Percentiles rank a stretch among this genome's conserved stretches.
These are phyloP conservation scores for Acyrthosiphon pisum DNA, from an alignment of 1,140 invertebrate genomes.

Conservation along the genomic window DNA sequence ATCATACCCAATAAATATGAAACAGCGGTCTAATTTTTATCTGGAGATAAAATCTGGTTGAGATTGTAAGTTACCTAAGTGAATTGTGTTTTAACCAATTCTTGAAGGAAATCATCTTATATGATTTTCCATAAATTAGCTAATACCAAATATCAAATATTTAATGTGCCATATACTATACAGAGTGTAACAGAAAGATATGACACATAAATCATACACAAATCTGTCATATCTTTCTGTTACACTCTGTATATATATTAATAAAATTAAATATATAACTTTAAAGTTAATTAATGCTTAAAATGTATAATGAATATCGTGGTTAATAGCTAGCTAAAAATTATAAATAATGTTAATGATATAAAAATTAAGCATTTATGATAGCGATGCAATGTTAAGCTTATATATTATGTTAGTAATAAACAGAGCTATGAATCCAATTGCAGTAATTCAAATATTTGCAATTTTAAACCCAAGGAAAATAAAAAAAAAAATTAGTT, in stretches of 20 bases:
- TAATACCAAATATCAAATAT: not conserved
- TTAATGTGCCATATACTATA: not conserved
- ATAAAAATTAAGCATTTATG: not conserved
- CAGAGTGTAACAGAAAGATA: no score
- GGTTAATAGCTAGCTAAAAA: not conserved
- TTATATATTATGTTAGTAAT: conserved; percentile 11
- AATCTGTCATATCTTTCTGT: no score
- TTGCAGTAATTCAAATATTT: not conserved
- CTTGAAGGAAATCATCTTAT: not conserved
- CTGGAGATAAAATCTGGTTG: not conserved
- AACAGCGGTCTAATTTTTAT: not conserved
- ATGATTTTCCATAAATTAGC: not conserved
- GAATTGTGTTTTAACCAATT: not conserved
- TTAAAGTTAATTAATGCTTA: not conserved
- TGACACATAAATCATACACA: no score
- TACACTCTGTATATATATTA: no score
- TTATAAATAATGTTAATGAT: conserved; percentile 39
- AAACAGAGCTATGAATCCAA: not conserved
- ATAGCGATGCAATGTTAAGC: conserved; percentile 37
- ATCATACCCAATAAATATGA: not conserved
- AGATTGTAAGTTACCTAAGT: not conserved
- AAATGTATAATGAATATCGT: not conserved
- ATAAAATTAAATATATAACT: no score
- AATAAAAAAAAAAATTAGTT: not conserved
- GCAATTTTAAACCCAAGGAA: not conserved